Base-by-base conservation (phyloP, 2,113 vertebrate species). In the Alaudala cheleensis region DNA sequence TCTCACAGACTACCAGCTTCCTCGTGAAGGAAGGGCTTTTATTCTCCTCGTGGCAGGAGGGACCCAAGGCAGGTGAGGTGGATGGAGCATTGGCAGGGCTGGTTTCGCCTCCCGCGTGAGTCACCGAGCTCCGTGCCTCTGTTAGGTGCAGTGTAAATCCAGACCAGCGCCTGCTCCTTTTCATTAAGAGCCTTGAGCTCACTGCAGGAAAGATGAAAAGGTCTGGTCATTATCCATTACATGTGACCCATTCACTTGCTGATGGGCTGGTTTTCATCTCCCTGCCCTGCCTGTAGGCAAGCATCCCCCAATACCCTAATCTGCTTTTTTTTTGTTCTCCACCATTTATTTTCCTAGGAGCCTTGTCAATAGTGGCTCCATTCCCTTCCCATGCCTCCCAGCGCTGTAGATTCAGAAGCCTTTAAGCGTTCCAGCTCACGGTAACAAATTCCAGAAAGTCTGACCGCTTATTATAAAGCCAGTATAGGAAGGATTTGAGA, bases 231-330 rank as follows among this genome's bases (percentile, higher is more conserved):
- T 92, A 95, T 64, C 77, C 81, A 76, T 91, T 79, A 49, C 73
- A 37, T 74, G 73, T 49, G 78, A 93, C 73, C 86, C 91, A 80
- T 92, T 95, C 89, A 86, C 86, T 92, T 92, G 95, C 86, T 91
- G 91, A 95, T 88, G 89, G 79, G 28, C 84, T 95, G 94, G 65
- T 93, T 95, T 93, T 91, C 94, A 90, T 96, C 94, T 95, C 70
- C 69, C 78, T 65, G 69, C 49, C 83, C 83, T 92, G 91, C 92
- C 94, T 76, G 51, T 56, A 89, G 94, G 94, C 91, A 81, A 81
- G 93, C 70, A 91, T 53, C 94, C 67, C 77, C 91, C 86, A 77
- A 81, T 29, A 87, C 53, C 61, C 89, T 95, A 71, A 96, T 91
- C 80, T 86, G 57, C 67, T 44, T 44, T 44, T 86, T 86, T 85